phyloP scores from a whole-genome alignment of 2,888 invertebrate genomes.

The Ypsolopha scabrella region DNA sequence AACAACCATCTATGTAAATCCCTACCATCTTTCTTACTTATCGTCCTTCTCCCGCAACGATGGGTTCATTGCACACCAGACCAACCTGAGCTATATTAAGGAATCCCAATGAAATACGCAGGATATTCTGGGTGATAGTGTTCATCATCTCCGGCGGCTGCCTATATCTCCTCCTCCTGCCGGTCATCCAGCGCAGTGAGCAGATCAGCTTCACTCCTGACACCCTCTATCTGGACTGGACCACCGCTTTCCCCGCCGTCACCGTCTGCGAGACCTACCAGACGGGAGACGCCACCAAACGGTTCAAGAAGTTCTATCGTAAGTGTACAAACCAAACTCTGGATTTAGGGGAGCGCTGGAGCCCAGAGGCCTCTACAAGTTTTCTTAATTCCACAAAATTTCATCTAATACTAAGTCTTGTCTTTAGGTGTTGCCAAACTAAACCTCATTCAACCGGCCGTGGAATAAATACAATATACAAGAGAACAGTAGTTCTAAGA shows the following conservation, averaged over 20 bases:
- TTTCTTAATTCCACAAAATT: too few species aligned
- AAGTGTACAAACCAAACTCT: conserved; percentile 7
- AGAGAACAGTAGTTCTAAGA: too few species aligned
- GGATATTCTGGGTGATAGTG: conserved; percentile 71
- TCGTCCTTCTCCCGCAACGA: neutral
- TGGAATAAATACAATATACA: too few species aligned
- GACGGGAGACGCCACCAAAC: conserved; percentile 16
- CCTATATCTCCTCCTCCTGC: conserved; percentile 56
- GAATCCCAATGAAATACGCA: conserved; percentile 18
- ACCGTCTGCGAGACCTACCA: conserved; percentile 69
- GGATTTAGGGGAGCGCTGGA: too few species aligned
- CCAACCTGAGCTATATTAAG: too few species aligned
- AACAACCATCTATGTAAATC: too few species aligned
- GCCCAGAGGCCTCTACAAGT: too few species aligned
- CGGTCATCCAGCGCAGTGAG: conserved; percentile 53
- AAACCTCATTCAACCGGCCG: too few species aligned
- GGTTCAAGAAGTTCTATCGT: conserved; percentile 24
- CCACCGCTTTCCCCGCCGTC: conserved; percentile 71
- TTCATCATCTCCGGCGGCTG: conserved; percentile 63
- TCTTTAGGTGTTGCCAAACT: too few species aligned
- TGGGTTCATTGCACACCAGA: too few species aligned
- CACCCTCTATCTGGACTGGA: conserved; percentile 71
- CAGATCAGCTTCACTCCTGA: conserved; percentile 73
- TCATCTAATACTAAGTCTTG: too few species aligned
- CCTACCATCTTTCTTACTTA: too few species aligned